Base-by-base conservation (phyloP, 2,888 invertebrate genomes). In the Amiota communis region DNA sequence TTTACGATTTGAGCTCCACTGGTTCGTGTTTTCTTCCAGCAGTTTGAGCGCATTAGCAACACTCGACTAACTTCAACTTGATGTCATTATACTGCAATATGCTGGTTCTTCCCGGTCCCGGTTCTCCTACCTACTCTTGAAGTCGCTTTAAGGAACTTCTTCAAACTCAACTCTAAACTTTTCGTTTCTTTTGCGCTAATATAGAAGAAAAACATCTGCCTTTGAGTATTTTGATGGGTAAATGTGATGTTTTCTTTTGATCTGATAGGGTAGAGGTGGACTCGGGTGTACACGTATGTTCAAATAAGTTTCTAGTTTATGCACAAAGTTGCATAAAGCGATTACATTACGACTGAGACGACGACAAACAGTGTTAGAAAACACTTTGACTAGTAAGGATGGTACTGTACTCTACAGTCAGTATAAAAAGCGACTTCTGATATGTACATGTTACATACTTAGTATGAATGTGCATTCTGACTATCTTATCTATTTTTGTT, bases 81-180 rank as follows among this genome's bases (percentile, higher is more conserved):
- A 83, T 83, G 82, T 81, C 83, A 82, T 81, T 81, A 79, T 84
- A 73, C 75, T 75, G 74, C 78, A 80, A 80, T 80, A 80, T 80
- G 79, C 78, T 79, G 75, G 68, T 53, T 79, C 74, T 49, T 65
- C 65, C 36, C 6, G 36, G 36, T 36, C 2, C 36, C 6, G 36
- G 36, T 36, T 6, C 36, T 6, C 36, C 36, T 6, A 36, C 36
- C 36, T 6, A 6, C 36, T 36, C 36, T 6, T 36, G 36, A 36
- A 36, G 3, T 36, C 6, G 36, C 36, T 36, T 36, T 49, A 6
- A 17, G 49, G 65, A 8, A 63, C 63, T 63, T 46, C 11, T 15
- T 15, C 15, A 13, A 53, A 53, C 53, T 53, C 53, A 53, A 12
- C 53, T n/a, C n/a, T 12, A 2, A 53, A 53, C n/a, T 53, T 15